Base-by-base conservation (phyloP, 2,888 invertebrate species). In the Disparrhopalites patrizii region DNA sequence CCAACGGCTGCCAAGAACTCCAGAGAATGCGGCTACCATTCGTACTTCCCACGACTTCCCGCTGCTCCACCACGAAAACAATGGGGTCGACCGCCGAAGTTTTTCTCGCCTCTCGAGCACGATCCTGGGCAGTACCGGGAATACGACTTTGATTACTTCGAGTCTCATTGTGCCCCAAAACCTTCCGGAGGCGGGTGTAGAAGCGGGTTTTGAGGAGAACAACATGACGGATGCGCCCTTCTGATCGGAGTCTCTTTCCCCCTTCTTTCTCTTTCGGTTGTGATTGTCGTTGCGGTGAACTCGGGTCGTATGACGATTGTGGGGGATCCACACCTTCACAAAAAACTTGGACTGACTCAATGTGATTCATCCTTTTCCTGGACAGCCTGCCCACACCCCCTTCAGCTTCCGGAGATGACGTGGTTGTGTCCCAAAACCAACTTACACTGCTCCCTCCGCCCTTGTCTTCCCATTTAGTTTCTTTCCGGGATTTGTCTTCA, bases 251-350 rank as follows among this genome's bases (percentile, higher is more conserved):
- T n/a, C 36, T 25, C 20, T 15, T 8, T 5, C n/a, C n/a, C n/a
- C n/a, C n/a, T n/a, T n/a, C n/a, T n/a, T n/a, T n/a, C n/a, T n/a
- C n/a, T n/a, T n/a, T n/a, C n/a, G n/a, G n/a, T n/a, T n/a, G n/a
- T n/a, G n/a, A n/a, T n/a, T n/a, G n/a, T n/a, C n/a, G n/a, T n/a
- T n/a, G n/a, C n/a, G 13, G 20, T 2, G 13, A n/a, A 30, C 4
- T 25, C 13, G 20, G 36, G 1, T 28, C 20, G 3, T 18, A 20
- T 18, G 3, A 23, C 3, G 20, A 28, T 18, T 38, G 20, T 50
- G 52, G 15, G 10, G 50, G 43, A 33, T 52, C 57, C n/a, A 72
- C 70, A 28, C 70, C 70, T 55, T 72, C 72, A 40, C 72, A 72
- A 58, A 72, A 72, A 8, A 72, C 67, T 47, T 72, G 28, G 3